A percentile compares a stretch with the other conserved stretches of the same genome.
These are phyloP conservation scores for Falco biarmicus DNA, from an alignment of 2,797 vertebrate species.

Conservation along the genomic window DNA sequence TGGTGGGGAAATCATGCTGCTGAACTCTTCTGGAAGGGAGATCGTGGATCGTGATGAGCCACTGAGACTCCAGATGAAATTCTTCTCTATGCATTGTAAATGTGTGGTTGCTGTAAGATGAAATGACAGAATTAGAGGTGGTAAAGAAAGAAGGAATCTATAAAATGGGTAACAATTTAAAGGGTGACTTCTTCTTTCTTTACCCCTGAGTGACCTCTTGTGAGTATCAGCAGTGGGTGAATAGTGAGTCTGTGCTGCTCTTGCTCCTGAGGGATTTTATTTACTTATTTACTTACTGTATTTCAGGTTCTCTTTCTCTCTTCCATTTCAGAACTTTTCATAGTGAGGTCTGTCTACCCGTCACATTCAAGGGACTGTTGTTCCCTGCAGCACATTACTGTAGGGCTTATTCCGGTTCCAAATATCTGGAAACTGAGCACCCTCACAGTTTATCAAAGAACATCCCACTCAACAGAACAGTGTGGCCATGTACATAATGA, in stretches of 20 bases:
- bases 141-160: neutral
- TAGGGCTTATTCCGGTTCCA: neutral
- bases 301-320: neutral
- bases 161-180: neutral
- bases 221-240: neutral
- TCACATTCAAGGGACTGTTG: neutral
- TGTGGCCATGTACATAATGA: neutral
- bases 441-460: conserved; percentile 11
- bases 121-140: neutral
- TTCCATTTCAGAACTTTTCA: neutral
- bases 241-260: neutral
- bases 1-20: neutral
- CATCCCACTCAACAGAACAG: neutral
- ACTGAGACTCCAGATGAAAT: neutral
- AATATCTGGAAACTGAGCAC: neutral
- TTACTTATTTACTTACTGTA: neutral
- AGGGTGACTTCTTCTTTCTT: neutral
- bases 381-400: neutral
- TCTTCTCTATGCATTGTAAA: neutral
- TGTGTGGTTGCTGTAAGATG: neutral
- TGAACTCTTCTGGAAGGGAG: neutral
- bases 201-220: neutral
- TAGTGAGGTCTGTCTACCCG: neutral
- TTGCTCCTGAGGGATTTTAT: neutral
- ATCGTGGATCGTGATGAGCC: neutral